Conservation (phyloP, 2,113 vertebrate species). For the Phocoena sinus region DNA sequence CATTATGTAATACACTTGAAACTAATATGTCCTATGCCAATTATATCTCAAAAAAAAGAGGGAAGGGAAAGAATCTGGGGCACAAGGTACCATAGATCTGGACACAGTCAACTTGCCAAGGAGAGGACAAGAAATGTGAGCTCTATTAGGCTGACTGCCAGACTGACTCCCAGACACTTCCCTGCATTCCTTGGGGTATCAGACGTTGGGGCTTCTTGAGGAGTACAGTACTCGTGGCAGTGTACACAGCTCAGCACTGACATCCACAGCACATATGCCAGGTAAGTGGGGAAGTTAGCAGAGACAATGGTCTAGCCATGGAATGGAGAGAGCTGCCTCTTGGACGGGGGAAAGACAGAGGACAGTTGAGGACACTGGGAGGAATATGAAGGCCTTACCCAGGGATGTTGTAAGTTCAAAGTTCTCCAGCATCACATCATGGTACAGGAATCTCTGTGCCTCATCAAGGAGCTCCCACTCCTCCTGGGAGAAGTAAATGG, state of each 20-base stretch:
- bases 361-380: background rate
- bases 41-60: background rate
- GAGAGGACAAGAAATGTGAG: background rate
- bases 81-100: background rate
- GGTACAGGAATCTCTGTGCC: background rate
- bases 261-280: background rate
- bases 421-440: constrained; percentile 19
- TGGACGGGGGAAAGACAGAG: background rate
- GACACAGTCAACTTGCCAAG: background rate
- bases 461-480: constrained; percentile 35
- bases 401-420: background rate
- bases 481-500: constrained; percentile 24
- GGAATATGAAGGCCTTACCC: background rate
- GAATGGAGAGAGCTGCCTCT: background rate
- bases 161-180: background rate
- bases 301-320: too few relatives aligned
- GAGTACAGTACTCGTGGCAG: background rate
- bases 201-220: background rate
- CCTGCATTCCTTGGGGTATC: background rate
- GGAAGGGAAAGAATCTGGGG: background rate
- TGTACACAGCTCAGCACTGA: background rate
- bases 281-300: background rate
- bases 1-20: background rate
- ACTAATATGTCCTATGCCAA: background rate
- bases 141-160: background rate